Evolutionary conservation across 2,113 vertebrate genomes (phyloP), one percentile per base, ranked within the genome.

Genomic region (Elachura formosa): DNA sequence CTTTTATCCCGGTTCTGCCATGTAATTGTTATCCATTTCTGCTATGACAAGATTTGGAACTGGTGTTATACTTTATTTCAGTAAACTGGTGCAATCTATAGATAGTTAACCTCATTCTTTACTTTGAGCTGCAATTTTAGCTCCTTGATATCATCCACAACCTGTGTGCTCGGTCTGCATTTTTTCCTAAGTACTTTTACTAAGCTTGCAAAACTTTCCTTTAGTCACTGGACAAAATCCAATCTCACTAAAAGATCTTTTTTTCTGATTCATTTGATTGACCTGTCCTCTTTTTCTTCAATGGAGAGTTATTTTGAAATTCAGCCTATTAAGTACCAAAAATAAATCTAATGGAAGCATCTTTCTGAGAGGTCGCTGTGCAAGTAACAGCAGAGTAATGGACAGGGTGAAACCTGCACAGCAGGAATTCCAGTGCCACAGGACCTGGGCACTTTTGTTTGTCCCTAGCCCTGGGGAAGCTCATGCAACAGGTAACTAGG

Each of bases 121-220:
- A 34, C 7, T 59, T 71, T 34, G 17, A 54, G 24, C 24, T 2
- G 5, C 48, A 78, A 29, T 67, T 67, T 61, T 40, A 38, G 9
- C 8, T 54, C 14, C 14, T 85, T 56, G 12, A 6, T 72, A 9
- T 10, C 21, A 76, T 64, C 54, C 23, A 56, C 2, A 59, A 5
- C 22, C 80, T 15, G 12, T 20, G 5, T 16, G 0, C 0, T 11
- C 26, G 5, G 3, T 10, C 15, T 61, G 3, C 9, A 6, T 23
- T 85, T 59, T 55, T 45, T 68, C n/a, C 6, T 36, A 51, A 33
- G 6, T 38, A 22, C 11, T 77, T 86, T 33, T 38, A 43, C 49
- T 92, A 66, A 33, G 31, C 49, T 80, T 90, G 16, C 11, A n/a
- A 68, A 85, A 34, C 7, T 29, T 85, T 87, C 8, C 9, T 59